These are phyloP conservation scores for Deilephila porcellus DNA, from an alignment of 2,888 invertebrate genomes.

Conservation along the genomic window DNA sequence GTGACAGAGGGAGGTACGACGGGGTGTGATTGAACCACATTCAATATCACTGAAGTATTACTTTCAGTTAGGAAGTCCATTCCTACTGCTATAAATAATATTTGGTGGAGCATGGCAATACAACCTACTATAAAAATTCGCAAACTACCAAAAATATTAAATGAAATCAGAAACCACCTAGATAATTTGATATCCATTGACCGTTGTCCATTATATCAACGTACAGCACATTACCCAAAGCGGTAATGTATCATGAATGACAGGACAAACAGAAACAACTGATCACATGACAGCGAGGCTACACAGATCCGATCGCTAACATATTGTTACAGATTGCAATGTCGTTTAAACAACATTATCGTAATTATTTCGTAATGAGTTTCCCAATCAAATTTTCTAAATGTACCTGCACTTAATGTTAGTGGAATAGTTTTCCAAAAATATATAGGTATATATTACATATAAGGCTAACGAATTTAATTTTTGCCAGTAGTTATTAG, in stretches of 20 bases:
- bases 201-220: neutral
- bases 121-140: no score
- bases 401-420: no score
- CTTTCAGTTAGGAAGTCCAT: no score
- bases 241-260: neutral
- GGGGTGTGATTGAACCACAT: no score
- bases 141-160: neutral
- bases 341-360: neutral
- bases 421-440: no score
- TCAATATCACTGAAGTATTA: no score
- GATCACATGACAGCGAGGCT: neutral
- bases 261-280: neutral
- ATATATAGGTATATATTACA: no score
- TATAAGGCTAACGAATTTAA: no score
- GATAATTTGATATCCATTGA: neutral
- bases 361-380: conserved; percentile 2
- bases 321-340: neutral
- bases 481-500: no score
- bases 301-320: neutral
- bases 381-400: neutral
- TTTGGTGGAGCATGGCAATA: no score
- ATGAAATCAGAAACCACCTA: neutral
- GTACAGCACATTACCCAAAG: neutral
- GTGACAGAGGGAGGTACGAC: no score
- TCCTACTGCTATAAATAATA: no score